Conservation (phyloP, 2,797 vertebrate genomes). For the Glyptemys insculpta region DNA sequence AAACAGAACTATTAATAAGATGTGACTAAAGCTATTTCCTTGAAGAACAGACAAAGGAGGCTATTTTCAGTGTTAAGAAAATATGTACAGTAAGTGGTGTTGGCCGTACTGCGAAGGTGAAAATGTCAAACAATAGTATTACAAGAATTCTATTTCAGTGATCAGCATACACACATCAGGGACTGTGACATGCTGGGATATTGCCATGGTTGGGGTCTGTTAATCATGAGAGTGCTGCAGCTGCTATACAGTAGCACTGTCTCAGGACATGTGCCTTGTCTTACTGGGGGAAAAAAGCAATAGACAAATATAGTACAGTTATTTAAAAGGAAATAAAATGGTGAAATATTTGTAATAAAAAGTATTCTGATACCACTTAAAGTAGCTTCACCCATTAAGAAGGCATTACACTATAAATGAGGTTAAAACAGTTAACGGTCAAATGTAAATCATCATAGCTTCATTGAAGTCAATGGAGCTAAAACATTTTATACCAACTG, state of each 20-base stretch:
- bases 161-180: background rate
- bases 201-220: background rate
- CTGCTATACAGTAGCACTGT: background rate
- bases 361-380: background rate
- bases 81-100: background rate
- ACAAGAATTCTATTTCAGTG: background rate
- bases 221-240: background rate
- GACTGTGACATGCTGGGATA: background rate
- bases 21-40: constrained; percentile 31
- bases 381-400: background rate
- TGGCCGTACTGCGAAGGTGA: background rate
- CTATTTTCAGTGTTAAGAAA: constrained; percentile 41
- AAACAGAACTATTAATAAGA: background rate
- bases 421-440: background rate
- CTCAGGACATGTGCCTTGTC: background rate
- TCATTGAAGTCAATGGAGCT: background rate
- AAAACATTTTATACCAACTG: background rate
- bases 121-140: background rate
- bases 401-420: background rate
- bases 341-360: background rate
- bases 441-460: background rate
- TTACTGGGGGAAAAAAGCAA: background rate
- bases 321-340: background rate
- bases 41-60: constrained; percentile 13
- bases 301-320: background rate